Conservation (phyloP, 2,113 vertebrate species). For the Strix uralensis region DNA sequence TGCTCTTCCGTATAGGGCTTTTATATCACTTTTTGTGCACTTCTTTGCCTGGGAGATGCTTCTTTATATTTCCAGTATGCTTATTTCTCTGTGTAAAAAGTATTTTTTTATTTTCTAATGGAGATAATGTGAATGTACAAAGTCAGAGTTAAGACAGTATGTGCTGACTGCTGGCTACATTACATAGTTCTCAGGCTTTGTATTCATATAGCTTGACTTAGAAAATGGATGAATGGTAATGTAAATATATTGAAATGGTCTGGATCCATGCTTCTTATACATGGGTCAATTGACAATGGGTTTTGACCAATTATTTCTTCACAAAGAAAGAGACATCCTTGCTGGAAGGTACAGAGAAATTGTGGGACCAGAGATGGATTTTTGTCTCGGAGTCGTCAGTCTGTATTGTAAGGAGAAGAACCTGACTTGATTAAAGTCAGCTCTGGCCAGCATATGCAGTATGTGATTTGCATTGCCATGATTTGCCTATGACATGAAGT, state of each 20-base stretch:
- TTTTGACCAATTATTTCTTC: not conserved
- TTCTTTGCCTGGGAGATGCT: not conserved
- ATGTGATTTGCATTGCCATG: not conserved
- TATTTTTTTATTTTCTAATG: not conserved
- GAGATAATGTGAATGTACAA: conserved; percentile 39
- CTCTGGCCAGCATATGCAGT: not conserved
- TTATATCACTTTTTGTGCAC: not conserved
- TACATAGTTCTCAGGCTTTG: not conserved
- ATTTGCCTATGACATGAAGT: not conserved
- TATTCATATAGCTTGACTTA: not conserved
- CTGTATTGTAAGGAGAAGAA: not conserved
- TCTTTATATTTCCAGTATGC: not conserved
- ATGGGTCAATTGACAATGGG: not conserved
- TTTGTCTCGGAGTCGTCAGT: not conserved
- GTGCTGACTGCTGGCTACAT: not conserved
- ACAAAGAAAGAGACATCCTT: not conserved
- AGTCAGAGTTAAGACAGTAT: not conserved
- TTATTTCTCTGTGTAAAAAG: not conserved
- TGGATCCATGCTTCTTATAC: not conserved
- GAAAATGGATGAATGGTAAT: not conserved
- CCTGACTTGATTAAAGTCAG: not conserved
- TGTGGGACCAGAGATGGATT: not conserved
- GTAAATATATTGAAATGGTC: not conserved
- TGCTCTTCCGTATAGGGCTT: not conserved
- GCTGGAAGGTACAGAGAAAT: not conserved